Evolutionary conservation across 1,140 invertebrate genomes (phyloP), one percentile per base, ranked within the genome.

Genomic region (Euwallacea similis): DNA sequence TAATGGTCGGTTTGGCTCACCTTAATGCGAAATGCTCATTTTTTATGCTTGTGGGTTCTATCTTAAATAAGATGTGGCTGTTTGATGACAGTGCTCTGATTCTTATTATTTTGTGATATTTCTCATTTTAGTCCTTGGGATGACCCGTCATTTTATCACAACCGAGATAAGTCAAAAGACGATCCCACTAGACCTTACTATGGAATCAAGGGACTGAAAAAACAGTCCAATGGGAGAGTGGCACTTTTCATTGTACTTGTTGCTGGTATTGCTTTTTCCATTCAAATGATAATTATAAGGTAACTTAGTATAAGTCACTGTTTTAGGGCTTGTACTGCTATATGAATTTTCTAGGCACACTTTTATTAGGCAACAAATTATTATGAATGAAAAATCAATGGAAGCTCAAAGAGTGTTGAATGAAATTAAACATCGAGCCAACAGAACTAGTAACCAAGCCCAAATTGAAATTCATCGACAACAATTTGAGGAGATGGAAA

Each of bases 211-310:
- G 87, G 87, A 6, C 44, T 87, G 0, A 84, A 84, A 64, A 85
- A 82, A 73, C 73, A 88, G 0, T 83, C 86, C 0, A 89, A 89
- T 78, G 79, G 79, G 69, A 82, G 80, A 16, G 84, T 89, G 15
- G 87, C 85, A 9, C 46, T 85, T 4, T 71, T 85, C 11, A 84
- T 87, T 65, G 73, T 86, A 50, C 74, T 83, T 0, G 73, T 89
- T 10, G 83, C 85, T 2, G 59, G 84, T 6, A 21, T 87, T 42
- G 86, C 86, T 7, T 79, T 85, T 13, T 46, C 84, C n/a, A 75
- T 88, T 21, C 87, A 88, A 73, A 79, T 85, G 41, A 77, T 83
- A 69, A 82, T 85, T 2, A 84, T 88, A 56, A 86, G 82, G 88
- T 89, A 81, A 77, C 3, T 56, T 56, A 56, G 16, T 56, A 16